phyloP scores from a whole-genome alignment of 2,113 vertebrate genomes.

The Scartelaos histophorus region DNA sequence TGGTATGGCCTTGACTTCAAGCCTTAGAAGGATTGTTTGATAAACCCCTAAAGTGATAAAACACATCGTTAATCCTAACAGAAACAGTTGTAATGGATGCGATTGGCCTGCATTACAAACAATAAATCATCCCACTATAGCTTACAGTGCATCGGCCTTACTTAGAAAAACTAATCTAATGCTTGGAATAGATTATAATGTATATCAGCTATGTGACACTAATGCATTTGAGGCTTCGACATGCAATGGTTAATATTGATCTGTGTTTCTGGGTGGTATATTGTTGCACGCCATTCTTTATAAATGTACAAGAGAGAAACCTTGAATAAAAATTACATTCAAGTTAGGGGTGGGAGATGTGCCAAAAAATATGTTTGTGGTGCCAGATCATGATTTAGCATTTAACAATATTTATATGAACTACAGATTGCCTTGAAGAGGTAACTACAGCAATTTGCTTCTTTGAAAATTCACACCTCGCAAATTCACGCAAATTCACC shows the following conservation, averaged over 20 bases:
- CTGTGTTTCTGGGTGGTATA: not conserved
- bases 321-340: too few species aligned
- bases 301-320: too few species aligned
- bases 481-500: too few species aligned
- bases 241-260: not conserved
- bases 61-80: slow-evolving; percentile 30
- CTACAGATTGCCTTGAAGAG: too few species aligned
- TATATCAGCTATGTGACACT: slow-evolving; percentile 9
- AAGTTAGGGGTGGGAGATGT: too few species aligned
- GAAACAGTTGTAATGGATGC: slow-evolving; percentile 34
- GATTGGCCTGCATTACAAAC: slow-evolving; percentile 5
- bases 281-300: not conserved
- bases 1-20: not conserved
- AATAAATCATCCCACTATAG: slow-evolving; percentile 3
- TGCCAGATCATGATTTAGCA: too few species aligned
- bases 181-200: slow-evolving; percentile 36
- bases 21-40: slow-evolving; percentile 9
- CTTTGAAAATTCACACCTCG: too few species aligned
- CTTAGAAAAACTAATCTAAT: slow-evolving; percentile 25
- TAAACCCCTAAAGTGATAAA: not conserved
- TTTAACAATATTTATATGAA: too few species aligned
- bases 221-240: slow-evolving; percentile 37
- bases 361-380: too few species aligned
- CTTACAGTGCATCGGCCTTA: slow-evolving; percentile 8
- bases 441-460: too few species aligned